Evolutionary conservation across 2,888 invertebrate species (phyloP).

Genomic region (Diadegma fenestrale): DNA sequence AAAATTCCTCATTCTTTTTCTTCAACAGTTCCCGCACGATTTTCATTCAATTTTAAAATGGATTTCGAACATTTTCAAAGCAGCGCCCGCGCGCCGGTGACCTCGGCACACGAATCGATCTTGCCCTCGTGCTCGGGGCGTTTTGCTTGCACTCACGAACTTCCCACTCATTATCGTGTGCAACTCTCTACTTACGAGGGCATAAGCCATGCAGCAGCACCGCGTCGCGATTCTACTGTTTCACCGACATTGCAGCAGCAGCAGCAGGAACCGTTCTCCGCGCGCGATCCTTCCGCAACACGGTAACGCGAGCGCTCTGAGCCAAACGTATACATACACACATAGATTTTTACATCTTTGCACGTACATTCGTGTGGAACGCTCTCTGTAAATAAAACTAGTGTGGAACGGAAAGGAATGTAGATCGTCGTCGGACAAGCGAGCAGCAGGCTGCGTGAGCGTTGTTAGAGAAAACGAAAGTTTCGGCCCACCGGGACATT

Average conservation of each 20-base stretch:
- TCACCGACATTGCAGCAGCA: slow-evolving; percentile 1
- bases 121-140: slow-evolving; percentile 64
- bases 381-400: not conserved
- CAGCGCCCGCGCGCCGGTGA: too few relatives aligned
- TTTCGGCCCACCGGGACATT: slow-evolving; percentile 56
- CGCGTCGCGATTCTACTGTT: not conserved
- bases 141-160: slow-evolving; percentile 54
- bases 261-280: slow-evolving; percentile 10
- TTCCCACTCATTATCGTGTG: slow-evolving; percentile 67
- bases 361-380: slow-evolving; percentile 5
- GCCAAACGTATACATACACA: not conserved
- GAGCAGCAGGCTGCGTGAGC: slow-evolving; percentile 46
- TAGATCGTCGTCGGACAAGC: slow-evolving; percentile 53
- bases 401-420: slow-evolving; percentile 52
- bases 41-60: too few relatives aligned
- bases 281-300: slow-evolving; percentile 30
- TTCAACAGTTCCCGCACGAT: too few relatives aligned
- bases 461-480: slow-evolving; percentile 67
- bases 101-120: slow-evolving; percentile 66
- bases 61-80: too few relatives aligned
- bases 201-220: too few relatives aligned
- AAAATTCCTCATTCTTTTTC: too few relatives aligned
- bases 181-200: slow-evolving; percentile 26
- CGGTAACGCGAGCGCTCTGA: not conserved
- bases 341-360: not conserved